Percentiles rank a stretch among this genome's conserved stretches.
Evolutionary conservation across 2,888 invertebrate species (phyloP).

Genomic region (Meandrusa payeni): DNA sequence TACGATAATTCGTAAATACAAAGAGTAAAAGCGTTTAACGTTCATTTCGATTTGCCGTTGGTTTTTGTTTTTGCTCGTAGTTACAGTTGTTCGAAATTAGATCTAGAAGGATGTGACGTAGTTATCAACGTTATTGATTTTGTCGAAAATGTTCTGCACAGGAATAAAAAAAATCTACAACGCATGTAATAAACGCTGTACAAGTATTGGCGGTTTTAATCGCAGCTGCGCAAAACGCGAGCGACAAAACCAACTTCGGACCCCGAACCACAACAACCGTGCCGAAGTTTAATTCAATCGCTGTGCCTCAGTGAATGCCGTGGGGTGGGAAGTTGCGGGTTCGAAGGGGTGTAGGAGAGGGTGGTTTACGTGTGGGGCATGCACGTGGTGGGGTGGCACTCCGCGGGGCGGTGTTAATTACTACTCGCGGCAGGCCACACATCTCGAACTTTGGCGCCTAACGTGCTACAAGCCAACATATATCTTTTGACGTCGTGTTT

Average conservation of each 20-base stretch:
- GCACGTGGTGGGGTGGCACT: constrained; percentile 29
- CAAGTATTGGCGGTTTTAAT: constrained; percentile 72
- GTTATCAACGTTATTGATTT: too few species aligned
- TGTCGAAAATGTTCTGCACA: too few species aligned
- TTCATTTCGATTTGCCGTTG: too few species aligned
- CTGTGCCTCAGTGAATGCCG: constrained; percentile 59
- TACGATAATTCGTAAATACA: too few species aligned
- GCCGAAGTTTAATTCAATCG: constrained; percentile 80
- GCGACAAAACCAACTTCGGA: constrained; percentile 72
- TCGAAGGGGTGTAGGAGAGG: too few species aligned
- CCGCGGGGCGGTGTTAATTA: constrained; percentile 73
- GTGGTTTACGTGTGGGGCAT: constrained; percentile 24
- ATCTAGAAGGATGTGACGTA: too few species aligned
- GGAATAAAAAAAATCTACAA: constrained; percentile 43
- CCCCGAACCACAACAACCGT: constrained; percentile 72
- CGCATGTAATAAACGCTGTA: constrained; percentile 68
- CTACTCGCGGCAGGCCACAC: constrained; percentile 75
- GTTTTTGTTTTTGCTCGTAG: too few species aligned
- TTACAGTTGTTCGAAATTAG: too few species aligned
- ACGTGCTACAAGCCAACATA: constrained; percentile 51
- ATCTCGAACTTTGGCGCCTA: constrained; percentile 76
- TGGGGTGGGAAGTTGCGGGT: constrained; percentile 31
- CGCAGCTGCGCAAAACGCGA: constrained; percentile 70
- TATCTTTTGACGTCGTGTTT: constrained; percentile 66
- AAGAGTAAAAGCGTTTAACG: too few species aligned